A percentile compares a stretch with the other conserved stretches of the same genome.
Evolutionary conservation across 2,113 vertebrate genomes (phyloP).

Genomic region (Actinemys pallida): DNA sequence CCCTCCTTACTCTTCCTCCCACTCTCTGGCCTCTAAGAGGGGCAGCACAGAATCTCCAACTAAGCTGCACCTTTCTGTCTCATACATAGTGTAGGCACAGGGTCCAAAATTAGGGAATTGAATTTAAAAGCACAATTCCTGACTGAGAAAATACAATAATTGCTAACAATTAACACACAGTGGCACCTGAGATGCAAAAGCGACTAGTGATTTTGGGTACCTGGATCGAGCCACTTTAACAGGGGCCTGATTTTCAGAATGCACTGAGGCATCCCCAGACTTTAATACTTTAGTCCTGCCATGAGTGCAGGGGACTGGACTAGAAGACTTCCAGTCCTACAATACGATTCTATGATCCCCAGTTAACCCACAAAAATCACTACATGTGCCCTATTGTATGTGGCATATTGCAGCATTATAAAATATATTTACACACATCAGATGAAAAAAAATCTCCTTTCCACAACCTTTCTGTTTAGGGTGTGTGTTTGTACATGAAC

Average conservation of each 20-base stretch:
- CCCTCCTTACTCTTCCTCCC: not conserved
- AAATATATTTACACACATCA: not conserved
- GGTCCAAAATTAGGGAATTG: not conserved
- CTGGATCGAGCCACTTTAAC: not conserved
- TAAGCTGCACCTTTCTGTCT: not conserved
- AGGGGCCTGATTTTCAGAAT: not conserved
- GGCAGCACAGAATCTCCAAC: not conserved
- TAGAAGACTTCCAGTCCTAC: too few relatives aligned
- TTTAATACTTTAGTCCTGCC: too few relatives aligned
- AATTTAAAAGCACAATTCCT: not conserved
- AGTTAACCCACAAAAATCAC: not conserved
- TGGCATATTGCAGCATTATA: not conserved
- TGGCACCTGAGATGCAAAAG: not conserved
- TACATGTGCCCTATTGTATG: not conserved
- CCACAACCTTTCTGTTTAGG: not conserved
- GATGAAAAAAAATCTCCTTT: not conserved
- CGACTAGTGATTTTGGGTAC: not conserved
- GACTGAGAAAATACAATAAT: not conserved
- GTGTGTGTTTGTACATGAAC: not conserved
- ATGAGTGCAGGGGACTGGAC: too few relatives aligned
- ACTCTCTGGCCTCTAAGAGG: not conserved
- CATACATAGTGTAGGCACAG: not conserved
- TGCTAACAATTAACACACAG: not conserved
- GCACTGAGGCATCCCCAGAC: fast-evolving
- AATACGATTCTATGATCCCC: not conserved